Evolutionary conservation across 2,888 invertebrate genomes (phyloP).

Genomic region (Scotopteryx bipunctaria): DNA sequence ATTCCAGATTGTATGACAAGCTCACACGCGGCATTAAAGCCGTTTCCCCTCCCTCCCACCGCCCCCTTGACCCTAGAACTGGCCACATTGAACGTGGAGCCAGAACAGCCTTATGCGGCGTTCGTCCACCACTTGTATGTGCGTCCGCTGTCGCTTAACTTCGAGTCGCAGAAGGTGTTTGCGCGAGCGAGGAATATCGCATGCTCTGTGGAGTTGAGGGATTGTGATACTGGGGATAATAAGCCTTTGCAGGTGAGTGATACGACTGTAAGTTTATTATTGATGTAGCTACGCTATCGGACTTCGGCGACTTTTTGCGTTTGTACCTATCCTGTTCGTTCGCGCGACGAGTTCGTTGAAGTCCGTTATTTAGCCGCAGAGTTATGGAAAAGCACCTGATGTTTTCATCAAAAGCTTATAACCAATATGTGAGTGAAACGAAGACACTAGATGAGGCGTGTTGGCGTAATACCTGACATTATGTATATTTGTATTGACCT

Average conservation of each 20-base stretch:
- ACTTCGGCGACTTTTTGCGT: no score
- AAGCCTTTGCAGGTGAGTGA: conserved; percentile 88
- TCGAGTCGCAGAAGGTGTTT: conserved; percentile 96
- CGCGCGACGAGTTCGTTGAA: no score
- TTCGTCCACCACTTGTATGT: conserved; percentile 96
- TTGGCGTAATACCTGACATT: no score
- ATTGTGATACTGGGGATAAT: conserved; percentile 86
- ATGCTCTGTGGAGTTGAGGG: conserved; percentile 93
- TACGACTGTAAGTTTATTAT: no score
- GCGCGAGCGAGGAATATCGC: conserved; percentile 97
- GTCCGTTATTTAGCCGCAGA: no score
- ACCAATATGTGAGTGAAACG: no score
- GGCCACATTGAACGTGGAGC: conserved; percentile 89
- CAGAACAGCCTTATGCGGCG: conserved; percentile 91
- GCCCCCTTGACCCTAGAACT: conserved; percentile 91
- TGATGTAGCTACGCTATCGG: no score
- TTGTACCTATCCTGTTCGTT: no score
- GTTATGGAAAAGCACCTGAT: no score
- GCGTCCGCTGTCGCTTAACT: conserved; percentile 93
- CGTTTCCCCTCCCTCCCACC: conserved; percentile 91
- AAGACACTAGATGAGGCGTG: no score
- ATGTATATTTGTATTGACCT: no score
- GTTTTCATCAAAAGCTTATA: no score
- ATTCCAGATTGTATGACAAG: conserved; percentile 91
- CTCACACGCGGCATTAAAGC: conserved; percentile 91